Evolutionary conservation across 1,140 invertebrate species (phyloP), one percentile per base, ranked within the genome.

Genomic region (Zaprionus taronus): DNA sequence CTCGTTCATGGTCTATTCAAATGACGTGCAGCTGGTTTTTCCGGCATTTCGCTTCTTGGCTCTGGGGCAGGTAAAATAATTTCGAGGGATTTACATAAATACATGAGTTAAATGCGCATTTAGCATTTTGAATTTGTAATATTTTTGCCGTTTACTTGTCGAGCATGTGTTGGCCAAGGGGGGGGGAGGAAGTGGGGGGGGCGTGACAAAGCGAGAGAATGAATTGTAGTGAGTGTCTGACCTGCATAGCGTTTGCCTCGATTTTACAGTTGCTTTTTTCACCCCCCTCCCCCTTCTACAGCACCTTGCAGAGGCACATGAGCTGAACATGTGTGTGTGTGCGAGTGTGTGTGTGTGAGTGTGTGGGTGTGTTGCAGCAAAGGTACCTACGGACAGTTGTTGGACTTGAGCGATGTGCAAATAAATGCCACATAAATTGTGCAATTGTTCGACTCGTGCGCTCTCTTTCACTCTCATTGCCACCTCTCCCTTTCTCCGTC

Each of bases 71-170:
- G 72, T 34, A 68, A 89, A 91, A 91, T 81, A 83, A 91, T 91
- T 91, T 91, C 76, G 75, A 81, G 76, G 82, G 87, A 91, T 91
- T 91, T 91, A 83, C 87, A 91, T 91, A 91, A 91, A 91, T 91
- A 91, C 87, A 91, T 89, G 87, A 91, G 87, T 91, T 91, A 91
- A 91, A 91, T 91, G 87, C 87, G 86, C 83, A 91, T 91, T 91
- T 91, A 91, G 87, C 87, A 91, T 91, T 90, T 91, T 90, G 86
- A 91, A 90, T 91, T 87, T 84, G 87, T 85, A 87, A 91, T 87
- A 83, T 91, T 91, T 87, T 77, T 87, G 80, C 83, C 77, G 78
- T 86, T 83, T 86, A 71, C 71, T 79, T 75, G 71, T 81, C 68
- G 75, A 84, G 71, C 70, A 80, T 81, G 66, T 79, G 76, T 68